Evolutionary conservation across 2,888 invertebrate species (phyloP), one percentile per base, ranked within the genome.

Genomic region (Bellardia pandia): DNA sequence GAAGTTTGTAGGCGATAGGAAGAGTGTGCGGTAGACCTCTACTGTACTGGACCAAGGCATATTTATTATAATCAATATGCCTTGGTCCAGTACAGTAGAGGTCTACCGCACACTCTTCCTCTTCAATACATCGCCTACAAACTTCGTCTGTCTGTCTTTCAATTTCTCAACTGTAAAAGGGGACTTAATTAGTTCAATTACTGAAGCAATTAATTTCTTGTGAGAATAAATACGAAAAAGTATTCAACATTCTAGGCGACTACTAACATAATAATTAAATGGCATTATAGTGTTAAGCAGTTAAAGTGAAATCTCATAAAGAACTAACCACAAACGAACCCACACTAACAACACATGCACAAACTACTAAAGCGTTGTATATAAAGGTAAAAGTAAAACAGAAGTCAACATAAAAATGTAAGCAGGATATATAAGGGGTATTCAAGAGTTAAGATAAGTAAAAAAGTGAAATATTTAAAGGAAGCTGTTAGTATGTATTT

Each of bases 141-240:
- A n/a, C n/a, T n/a, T n/a, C n/a, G n/a, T n/a, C n/a, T n/a, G n/a
- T n/a, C n/a, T n/a, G n/a, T n/a, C n/a, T n/a, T n/a, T n/a, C n/a
- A n/a, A n/a, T n/a, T n/a, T n/a, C n/a, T n/a, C n/a, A n/a, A n/a
- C n/a, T n/a, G n/a, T n/a, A n/a, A n/a, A n/a, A n/a, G n/a, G n/a
- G n/a, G n/a, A n/a, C n/a, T n/a, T 81, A 40, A 66, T 74, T 74
- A 86, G 77, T 77, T 85, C 14, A 81, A 77, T 85, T 85, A 77
- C 60, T 71, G 77, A 16, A 16, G 33, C 66, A 80, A 81, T 81
- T 86, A 77, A 58, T 64, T 76, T 48, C 48, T 76, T 72, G 56
- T 45, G 45, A 78, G 66, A 23, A 30, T 0, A 77, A 58, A 37
- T 33, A 33, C 37, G 40, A 72, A 33, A 13, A 74, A 69, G 16